Percentiles rank a stretch among this genome's conserved stretches.
These are phyloP conservation scores for Formicarius rufipectus DNA, from an alignment of 2,113 vertebrate species.

Conservation along the genomic window DNA sequence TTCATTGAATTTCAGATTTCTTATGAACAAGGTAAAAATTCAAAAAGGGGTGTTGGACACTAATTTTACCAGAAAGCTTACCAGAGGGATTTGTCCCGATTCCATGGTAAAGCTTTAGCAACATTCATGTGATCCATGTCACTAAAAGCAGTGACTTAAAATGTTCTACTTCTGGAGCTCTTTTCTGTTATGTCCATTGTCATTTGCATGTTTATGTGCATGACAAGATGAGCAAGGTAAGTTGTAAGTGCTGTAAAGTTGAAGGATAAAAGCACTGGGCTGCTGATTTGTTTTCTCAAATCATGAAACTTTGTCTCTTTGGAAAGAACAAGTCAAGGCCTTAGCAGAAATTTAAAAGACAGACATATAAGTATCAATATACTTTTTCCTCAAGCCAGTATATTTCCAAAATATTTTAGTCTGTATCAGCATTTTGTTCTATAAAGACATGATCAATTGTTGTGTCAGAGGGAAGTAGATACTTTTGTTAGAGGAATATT, in stretches of 20 bases:
- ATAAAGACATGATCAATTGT: neutral
- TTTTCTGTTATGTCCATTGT: neutral
- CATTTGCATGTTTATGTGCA: neutral
- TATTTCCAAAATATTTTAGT: neutral
- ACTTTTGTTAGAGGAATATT: neutral
- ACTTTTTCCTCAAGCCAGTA: neutral
- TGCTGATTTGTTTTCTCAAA: neutral
- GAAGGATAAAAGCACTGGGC: neutral
- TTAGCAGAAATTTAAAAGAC: neutral
- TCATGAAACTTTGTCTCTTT: neutral
- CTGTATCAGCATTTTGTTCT: neutral
- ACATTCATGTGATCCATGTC: neutral
- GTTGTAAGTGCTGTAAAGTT: neutral
- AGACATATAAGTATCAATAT: neutral
- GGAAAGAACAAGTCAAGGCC: neutral
- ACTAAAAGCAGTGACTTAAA: neutral
- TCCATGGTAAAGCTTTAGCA: neutral
- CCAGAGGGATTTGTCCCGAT: neutral
- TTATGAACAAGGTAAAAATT: neutral
- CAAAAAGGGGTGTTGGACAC: neutral
- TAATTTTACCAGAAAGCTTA: neutral
- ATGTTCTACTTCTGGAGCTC: neutral
- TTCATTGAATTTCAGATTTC: neutral
- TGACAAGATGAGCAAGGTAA: neutral
- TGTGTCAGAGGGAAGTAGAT: neutral